Evolutionary conservation across 1,140 invertebrate species (phyloP), one percentile per base, ranked within the genome.

Genomic region (Contarinia nasturtii): DNA sequence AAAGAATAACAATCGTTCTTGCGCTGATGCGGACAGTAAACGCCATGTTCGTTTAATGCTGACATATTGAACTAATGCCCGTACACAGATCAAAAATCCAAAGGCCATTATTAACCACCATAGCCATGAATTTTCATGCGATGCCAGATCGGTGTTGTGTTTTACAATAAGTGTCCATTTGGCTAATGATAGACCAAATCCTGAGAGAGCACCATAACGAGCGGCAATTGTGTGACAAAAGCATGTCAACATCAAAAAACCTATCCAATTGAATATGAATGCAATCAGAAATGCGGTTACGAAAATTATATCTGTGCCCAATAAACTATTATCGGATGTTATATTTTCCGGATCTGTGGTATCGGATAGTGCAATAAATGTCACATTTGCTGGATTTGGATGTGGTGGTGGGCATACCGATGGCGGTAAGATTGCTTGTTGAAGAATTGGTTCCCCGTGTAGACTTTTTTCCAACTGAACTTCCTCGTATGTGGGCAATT

Each of bases 101-200:
- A 89, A 86, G 37, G 81, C 81, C 76, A 87, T 86, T 51, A 88
- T 85, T 27, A 88, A 70, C 82, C 85, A 89, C 82, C 84, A 88
- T 5, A 88, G 68, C 85, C 85, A 89, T 45, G 80, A 81, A 65
- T 88, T 89, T 58, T 86, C 83, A 60, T 79, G 79, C 19, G 79
- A 83, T 45, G 82, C 80, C 50, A 88, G 66, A 51, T 87, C 84
- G 48, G 85, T 87, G 48, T 83, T 86, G 58, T 87, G 80, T 65
- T 91, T 91, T 2, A 92, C 86, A 57, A 93, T 92, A 38, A 90
- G 72, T 19, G 87, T 91, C 90, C 89, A 93, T 69, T 94, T 93
- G 50, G 87, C 86, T 51, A 93, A 70, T 10, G 87, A 92, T 7
- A 94, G 68, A 7, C 89, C 90, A 60, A 94, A 90, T 37, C 90